A percentile compares a stretch with the other conserved stretches of the same genome.
Conservation (phyloP, 2,797 vertebrate genomes). For the Eurystomus glaucurus region DNA sequence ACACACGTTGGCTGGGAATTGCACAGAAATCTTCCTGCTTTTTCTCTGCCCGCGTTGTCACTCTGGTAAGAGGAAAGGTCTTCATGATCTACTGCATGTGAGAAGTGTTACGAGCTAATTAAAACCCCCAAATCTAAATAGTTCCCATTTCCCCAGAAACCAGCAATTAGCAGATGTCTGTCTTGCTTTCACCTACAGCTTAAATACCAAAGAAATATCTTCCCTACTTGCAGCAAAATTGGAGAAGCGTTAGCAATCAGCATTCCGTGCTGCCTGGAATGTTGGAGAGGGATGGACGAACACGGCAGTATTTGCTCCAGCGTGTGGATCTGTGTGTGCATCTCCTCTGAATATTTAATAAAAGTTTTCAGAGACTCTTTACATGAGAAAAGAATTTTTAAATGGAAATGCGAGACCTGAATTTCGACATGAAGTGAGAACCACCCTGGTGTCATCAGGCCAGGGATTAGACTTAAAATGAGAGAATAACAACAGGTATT, state of each 20-base stretch:
- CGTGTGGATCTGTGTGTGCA: not conserved
- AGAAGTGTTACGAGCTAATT: not conserved
- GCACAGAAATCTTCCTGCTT: not conserved
- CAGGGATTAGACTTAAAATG: not conserved
- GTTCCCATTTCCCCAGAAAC: not conserved
- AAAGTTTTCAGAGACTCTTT: not conserved
- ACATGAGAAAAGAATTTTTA: not conserved
- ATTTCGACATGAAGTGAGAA: not conserved
- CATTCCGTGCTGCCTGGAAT: not conserved
- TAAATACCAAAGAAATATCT: not conserved
- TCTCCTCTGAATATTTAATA: not conserved
- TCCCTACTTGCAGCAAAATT: not conserved
- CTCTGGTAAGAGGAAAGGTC: not conserved
- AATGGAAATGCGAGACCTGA: not conserved
- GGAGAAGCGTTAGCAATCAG: rapidly evolving
- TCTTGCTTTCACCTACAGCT: not conserved
- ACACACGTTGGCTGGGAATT: not conserved
- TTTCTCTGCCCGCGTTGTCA: not conserved
- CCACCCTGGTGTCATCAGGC: not conserved
- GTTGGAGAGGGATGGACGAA: not conserved
- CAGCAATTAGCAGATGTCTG: not conserved
- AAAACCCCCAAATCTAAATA: not conserved
- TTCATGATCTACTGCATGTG: rapidly evolving
- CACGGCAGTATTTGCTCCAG: not conserved
- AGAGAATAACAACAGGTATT: not conserved